These are phyloP conservation scores for Podiceps cristatus DNA, from an alignment of 2,113 vertebrate species.

Conservation along the genomic window DNA sequence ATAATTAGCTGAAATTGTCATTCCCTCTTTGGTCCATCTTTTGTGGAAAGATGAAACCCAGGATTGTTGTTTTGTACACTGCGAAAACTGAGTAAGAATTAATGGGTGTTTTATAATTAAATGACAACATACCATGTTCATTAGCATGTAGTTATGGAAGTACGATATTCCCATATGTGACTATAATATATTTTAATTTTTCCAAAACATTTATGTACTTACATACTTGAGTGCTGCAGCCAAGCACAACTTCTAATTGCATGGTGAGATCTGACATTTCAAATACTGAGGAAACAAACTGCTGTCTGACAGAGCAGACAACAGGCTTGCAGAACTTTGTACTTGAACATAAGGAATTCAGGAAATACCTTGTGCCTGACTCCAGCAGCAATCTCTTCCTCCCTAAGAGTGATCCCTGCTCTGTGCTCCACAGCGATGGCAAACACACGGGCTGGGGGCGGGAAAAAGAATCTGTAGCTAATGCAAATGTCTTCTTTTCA, in stretches of 20 bases:
- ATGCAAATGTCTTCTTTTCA: neutral
- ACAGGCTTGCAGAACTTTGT: conserved; percentile 32
- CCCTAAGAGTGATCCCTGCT: neutral
- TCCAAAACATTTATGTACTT: neutral
- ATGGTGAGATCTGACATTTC: neutral
- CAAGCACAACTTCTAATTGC: neutral
- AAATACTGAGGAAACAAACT: neutral
- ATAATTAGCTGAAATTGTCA: neutral
- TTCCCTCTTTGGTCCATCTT: neutral
- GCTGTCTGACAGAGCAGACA: neutral
- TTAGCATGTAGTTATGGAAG: neutral
- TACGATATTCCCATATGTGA: neutral
- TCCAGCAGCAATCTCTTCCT: conserved; percentile 30
- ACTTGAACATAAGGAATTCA: conserved; percentile 53
- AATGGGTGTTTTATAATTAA: neutral
- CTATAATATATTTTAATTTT: neutral
- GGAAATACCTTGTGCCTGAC: conserved; percentile 54
- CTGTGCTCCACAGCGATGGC: neutral
- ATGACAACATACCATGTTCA: neutral
- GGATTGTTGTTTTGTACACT: neutral
- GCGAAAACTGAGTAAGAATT: conserved; percentile 24
- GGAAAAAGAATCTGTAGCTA: neutral
- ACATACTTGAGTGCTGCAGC: neutral
- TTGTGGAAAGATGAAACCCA: neutral
- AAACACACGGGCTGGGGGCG: neutral